Percentiles rank a stretch among this genome's conserved stretches.
phyloP scores from a whole-genome alignment of 2,113 vertebrate species.

The Ceyx cyanopectus region DNA sequence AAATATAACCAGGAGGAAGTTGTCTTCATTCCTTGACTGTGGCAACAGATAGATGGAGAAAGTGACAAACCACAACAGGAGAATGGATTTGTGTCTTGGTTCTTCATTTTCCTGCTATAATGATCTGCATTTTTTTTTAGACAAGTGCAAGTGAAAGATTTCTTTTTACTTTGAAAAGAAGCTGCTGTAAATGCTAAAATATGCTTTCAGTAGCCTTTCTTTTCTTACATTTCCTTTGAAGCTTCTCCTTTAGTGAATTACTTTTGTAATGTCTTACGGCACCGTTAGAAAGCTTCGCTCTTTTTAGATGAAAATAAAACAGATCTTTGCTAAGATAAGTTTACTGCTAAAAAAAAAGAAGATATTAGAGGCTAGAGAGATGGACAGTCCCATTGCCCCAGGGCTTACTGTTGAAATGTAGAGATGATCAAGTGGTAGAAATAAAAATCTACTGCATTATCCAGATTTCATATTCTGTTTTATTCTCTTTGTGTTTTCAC shows the following conservation, averaged over 20 bases:
- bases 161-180: not conserved
- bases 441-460: not conserved
- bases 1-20: conserved; percentile 33
- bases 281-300: not conserved
- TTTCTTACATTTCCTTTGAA: conserved; percentile 13
- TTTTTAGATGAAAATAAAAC: not conserved
- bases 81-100: conserved; percentile 7
- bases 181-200: conserved; percentile 16
- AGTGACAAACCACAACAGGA: not conserved
- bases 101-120: conserved; percentile 37
- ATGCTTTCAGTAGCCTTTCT: conserved; percentile 3
- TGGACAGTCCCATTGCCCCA: not conserved
- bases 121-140: conserved; percentile 6
- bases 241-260: not conserved
- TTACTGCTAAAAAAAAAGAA: not conserved
- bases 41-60: conserved; percentile 11
- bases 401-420: not conserved
- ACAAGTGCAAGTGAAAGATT: not conserved
- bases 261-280: not conserved
- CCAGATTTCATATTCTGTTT: conserved; percentile 1
- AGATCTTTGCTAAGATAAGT: not conserved
- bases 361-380: not conserved
- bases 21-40: conserved; percentile 25
- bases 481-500: conserved; percentile 42
- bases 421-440: not conserved